These are phyloP conservation scores for Neolamprologus sp. DNA, from an alignment of 2,113 vertebrate species.

Conservation along the genomic window DNA sequence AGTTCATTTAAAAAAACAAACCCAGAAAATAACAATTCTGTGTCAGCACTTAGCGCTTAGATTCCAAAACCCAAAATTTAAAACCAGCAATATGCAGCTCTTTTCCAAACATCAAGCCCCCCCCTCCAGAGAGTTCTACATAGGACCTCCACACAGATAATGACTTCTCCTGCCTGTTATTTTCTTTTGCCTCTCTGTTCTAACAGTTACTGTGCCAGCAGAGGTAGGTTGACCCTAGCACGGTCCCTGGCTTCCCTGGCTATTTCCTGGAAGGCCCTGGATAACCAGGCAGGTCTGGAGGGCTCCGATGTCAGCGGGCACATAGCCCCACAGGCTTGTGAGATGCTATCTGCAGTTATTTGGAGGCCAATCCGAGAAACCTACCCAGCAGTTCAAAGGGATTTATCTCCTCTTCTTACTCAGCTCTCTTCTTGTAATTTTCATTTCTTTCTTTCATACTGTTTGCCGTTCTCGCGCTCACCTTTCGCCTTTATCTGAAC, in stretches of 20 bases:
- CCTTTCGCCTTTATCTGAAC: slow-evolving; percentile 2
- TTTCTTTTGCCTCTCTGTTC: background rate
- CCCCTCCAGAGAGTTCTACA: background rate
- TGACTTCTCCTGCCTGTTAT: slow-evolving; percentile 47
- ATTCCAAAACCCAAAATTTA: background rate
- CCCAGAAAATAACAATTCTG: background rate
- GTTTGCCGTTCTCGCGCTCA: background rate
- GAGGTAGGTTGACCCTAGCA: slow-evolving; percentile 31
- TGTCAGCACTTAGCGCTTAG: background rate
- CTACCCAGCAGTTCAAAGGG: background rate
- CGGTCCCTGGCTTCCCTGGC: slow-evolving; percentile 30
- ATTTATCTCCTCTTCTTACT: background rate
- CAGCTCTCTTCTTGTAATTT: background rate
- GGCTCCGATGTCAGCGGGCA: background rate
- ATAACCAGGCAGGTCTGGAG: slow-evolving; percentile 3
- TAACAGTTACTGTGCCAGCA: slow-evolving; percentile 10
- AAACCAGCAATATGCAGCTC: background rate
- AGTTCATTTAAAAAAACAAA: background rate
- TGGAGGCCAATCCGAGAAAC: background rate
- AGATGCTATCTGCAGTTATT: slow-evolving; percentile 2
- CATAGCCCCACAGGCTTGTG: background rate
- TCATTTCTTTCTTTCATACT: background rate
- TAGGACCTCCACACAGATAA: slow-evolving; percentile 46
- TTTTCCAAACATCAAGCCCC: background rate
- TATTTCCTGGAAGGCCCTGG: slow-evolving; percentile 32